Conservation (phyloP, 2,797 vertebrate genomes). For the Gambusia yucatana region DNA sequence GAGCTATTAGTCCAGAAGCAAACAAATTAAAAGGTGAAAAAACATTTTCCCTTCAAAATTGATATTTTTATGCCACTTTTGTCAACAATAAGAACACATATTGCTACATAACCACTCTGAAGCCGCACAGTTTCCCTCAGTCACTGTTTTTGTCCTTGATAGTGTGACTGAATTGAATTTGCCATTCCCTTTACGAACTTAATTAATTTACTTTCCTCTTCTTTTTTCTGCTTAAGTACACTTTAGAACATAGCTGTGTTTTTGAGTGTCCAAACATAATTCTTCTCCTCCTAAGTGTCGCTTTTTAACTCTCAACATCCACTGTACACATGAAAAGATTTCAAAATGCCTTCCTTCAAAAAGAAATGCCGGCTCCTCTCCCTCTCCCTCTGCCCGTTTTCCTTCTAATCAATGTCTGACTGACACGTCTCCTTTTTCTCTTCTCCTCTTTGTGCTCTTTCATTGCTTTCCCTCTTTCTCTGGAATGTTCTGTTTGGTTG, state of each 20-base stretch:
- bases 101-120: background rate
- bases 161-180: background rate
- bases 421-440: slow-evolving; percentile 70
- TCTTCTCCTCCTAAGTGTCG: slow-evolving; percentile 4
- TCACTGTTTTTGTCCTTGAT: background rate
- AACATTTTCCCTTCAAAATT: background rate
- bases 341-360: slow-evolving; percentile 34
- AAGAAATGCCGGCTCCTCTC: slow-evolving; percentile 40
- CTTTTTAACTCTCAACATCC: slow-evolving; percentile 15
- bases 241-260: slow-evolving; percentile 19
- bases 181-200: background rate
- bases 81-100: background rate
- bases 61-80: background rate
- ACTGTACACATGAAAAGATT: slow-evolving; percentile 51
- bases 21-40: background rate
- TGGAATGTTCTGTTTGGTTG: slow-evolving; percentile 83
- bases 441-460: slow-evolving; percentile 62
- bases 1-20: background rate
- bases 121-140: background rate
- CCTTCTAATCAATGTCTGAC: slow-evolving; percentile 73
- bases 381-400: slow-evolving; percentile 47
- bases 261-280: slow-evolving; percentile 23
- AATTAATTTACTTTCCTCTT: background rate
- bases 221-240: background rate
- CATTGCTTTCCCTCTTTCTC: slow-evolving; percentile 76